Base-by-base conservation (phyloP, 2,888 invertebrate genomes). In the Sesia apiformis region DNA sequence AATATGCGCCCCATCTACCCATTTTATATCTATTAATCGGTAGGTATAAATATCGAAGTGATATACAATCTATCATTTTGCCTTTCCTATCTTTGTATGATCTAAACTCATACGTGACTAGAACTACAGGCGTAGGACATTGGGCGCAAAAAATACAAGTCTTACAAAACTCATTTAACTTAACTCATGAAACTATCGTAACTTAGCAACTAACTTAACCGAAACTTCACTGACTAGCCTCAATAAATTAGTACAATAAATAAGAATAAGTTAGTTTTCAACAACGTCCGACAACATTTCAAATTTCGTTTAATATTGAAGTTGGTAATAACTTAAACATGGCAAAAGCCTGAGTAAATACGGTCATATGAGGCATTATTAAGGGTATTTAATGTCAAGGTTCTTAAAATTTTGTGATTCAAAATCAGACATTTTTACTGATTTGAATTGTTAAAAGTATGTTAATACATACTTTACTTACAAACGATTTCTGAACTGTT, bases 191-290 rank as follows among this genome's bases (percentile, higher is more conserved):
- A 74, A 69, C 60, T 65, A 63, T 63, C 53, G 65, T 72, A 77
- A 76, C 81, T 78, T 77, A 76, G 70, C 66, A 57, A 67, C 74
- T 80, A 81, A 78, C 70, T 69, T 79, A 78, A 80, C 69, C 72
- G 66, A 81, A 76, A 81, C 77, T 74, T 78, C 69, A 71, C 74
- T 88, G 88, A 88, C 88, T 89, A 89, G 88, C 79, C 79, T 81
- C 79, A 78, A 39, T 67, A 69, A 70, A 66, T 62, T 66, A 63
- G 69, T 69, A 72, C 66, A 73, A 76, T 77, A 76, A 78, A 72
- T 74, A 75, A 62, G 63, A 69, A 60, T 77, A 78, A 81, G 74
- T 77, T 74, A 77, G 69, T 69, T 73, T 71, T 69, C 71, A 75
- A 75, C 72, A 52, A 52, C 39, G 6, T 38, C 38, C 38, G 39